Percentiles rank a stretch among this genome's conserved stretches.
Evolutionary conservation across 2,797 vertebrate species (phyloP).

Genomic region (Brachyrhaphis roseni): DNA sequence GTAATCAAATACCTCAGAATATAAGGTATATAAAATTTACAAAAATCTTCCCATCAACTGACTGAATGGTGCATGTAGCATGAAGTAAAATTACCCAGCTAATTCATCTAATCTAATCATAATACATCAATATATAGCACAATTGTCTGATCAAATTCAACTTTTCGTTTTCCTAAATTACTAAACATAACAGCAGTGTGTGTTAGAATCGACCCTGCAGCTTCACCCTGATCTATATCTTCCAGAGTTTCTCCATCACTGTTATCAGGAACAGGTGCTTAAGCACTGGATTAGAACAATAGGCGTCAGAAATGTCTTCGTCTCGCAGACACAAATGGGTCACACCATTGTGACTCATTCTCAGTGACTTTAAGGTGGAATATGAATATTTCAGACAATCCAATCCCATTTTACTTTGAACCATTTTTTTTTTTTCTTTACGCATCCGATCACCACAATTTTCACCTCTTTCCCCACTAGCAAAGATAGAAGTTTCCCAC

Average conservation of each 20-base stretch:
- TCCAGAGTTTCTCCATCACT: constrained; percentile 17
- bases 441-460: neutral
- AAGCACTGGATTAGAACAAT: constrained; percentile 50
- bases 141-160: neutral
- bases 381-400: neutral
- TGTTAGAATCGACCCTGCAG: constrained; percentile 5
- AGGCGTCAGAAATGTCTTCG: constrained; percentile 54
- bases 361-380: neutral
- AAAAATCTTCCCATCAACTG: neutral
- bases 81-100: neutral
- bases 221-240: constrained; percentile 41
- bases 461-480: constrained; percentile 28
- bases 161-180: neutral
- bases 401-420: neutral
- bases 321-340: neutral
- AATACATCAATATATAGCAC: neutral
- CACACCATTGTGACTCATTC: neutral
- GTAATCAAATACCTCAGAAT: neutral
- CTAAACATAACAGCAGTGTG: constrained; percentile 39
- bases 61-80: neutral
- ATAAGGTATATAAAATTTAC: neutral
- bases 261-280: constrained; percentile 67
- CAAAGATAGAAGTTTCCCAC: constrained; percentile 30
- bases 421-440: neutral
- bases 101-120: neutral